Evolutionary conservation across 1,140 invertebrate genomes (phyloP).

Genomic region (Wasmannia auropunctata): DNA sequence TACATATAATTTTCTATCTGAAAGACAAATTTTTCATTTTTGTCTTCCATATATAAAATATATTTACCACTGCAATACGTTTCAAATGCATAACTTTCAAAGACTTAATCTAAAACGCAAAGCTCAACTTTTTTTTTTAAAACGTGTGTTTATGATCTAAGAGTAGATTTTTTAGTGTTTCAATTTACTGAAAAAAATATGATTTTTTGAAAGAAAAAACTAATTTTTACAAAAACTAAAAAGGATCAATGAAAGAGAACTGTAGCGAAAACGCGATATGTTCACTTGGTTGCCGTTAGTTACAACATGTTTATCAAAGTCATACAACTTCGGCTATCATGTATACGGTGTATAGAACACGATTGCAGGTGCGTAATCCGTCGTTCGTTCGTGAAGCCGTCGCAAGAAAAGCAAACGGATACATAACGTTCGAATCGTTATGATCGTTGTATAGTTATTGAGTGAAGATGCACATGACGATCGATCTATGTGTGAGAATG

Average conservation of each 20-base stretch:
- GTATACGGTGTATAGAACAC: background rate
- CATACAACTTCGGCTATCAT: constrained; percentile 25
- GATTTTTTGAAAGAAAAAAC: background rate
- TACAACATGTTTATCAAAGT: constrained; percentile 36
- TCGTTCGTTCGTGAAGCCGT: constrained; percentile 12
- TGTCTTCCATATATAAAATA: background rate
- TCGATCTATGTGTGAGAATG: background rate
- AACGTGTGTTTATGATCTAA: background rate
- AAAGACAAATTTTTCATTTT: background rate
- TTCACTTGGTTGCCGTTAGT: background rate
- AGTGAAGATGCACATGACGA: background rate
- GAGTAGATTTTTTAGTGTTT: background rate
- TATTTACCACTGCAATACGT: background rate
- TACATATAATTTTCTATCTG: background rate
- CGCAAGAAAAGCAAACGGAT: background rate
- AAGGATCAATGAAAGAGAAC: background rate
- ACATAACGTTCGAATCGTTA: constrained; percentile 11
- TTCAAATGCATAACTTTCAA: background rate
- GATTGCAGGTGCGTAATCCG: constrained; percentile 17
- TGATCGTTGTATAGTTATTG: constrained; percentile 11
- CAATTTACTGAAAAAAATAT: background rate
- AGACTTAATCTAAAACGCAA: background rate
- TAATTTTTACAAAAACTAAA: background rate
- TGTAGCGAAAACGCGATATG: background rate
- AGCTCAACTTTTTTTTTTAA: background rate